Conservation (phyloP, 2,113 vertebrate genomes). For the Siphamia tubifer region DNA sequence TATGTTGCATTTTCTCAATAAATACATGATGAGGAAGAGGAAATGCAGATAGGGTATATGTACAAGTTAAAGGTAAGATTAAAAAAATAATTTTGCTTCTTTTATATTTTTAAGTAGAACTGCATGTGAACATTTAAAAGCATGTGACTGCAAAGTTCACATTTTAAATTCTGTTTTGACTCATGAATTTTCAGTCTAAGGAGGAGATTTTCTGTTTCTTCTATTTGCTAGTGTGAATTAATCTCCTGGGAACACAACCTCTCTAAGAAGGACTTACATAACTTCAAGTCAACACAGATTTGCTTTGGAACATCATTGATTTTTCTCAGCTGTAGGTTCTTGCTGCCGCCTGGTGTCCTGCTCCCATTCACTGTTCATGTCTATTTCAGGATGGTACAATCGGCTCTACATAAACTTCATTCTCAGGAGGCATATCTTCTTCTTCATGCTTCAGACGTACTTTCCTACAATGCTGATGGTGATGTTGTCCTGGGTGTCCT, state of each 20-base stretch:
- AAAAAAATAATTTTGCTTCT: no score
- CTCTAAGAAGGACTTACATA: conserved; percentile 20
- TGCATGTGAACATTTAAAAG: no score
- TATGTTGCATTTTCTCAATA: neutral
- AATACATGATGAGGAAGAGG: neutral
- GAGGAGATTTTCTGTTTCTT: neutral
- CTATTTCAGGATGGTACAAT: conserved; percentile 88
- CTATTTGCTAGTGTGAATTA: conserved; percentile 25
- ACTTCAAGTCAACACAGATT: conserved; percentile 3
- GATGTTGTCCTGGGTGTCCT: conserved; percentile 93
- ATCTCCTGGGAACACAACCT: neutral
- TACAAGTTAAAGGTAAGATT: no score
- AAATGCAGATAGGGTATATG: neutral
- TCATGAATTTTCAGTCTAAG: neutral
- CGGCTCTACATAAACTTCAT: conserved; percentile 94
- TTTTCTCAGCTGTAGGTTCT: conserved; percentile 1
- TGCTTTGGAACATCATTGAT: neutral
- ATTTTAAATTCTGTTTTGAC: neutral
- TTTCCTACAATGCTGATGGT: conserved; percentile 95
- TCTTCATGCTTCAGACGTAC: conserved; percentile 93
- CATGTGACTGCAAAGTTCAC: neutral
- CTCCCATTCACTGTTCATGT: neutral
- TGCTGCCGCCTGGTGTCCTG: neutral
- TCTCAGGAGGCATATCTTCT: conserved; percentile 92
- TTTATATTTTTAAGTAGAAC: no score